A percentile compares a stretch with the other conserved stretches of the same genome.
Evolutionary conservation across 2,113 vertebrate species (phyloP).

Genomic region (Aepyceros melampus): DNA sequence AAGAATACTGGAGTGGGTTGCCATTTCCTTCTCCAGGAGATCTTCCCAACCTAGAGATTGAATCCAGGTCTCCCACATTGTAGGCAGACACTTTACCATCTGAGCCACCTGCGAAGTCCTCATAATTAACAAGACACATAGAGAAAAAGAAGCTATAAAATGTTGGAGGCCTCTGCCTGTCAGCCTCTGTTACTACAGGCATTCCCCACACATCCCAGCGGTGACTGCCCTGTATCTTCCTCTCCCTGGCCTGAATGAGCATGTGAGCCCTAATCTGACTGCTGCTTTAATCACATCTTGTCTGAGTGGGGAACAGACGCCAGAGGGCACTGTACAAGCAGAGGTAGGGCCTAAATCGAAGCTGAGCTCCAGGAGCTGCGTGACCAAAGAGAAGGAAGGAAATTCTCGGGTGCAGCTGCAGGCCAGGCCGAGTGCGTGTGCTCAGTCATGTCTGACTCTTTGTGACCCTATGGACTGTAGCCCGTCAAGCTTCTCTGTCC

Average conservation of each 20-base stretch:
- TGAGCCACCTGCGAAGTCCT: too few relatives aligned
- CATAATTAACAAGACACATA: not conserved
- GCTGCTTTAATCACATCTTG: not conserved
- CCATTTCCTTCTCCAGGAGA: too few relatives aligned
- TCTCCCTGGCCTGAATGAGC: not conserved
- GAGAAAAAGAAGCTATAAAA: not conserved
- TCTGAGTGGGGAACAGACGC: not conserved
- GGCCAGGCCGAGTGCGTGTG: not conserved
- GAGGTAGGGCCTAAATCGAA: not conserved
- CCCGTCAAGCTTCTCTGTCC: not conserved
- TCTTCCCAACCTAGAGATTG: too few relatives aligned
- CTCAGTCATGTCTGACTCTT: not conserved
- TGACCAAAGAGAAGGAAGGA: not conserved
- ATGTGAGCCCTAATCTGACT: not conserved
- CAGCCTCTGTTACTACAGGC: not conserved
- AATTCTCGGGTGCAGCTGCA: not conserved
- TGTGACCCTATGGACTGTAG: not conserved
- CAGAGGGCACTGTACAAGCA: not conserved
- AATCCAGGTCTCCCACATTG: fast-evolving
- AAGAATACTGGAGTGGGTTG: too few relatives aligned
- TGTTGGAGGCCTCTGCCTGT: not conserved
- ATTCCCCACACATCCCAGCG: not conserved
- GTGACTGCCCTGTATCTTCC: not conserved
- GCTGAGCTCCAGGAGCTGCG: not conserved
- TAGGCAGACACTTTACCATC: too few relatives aligned